Conservation (phyloP, 1,140 invertebrate species). For the Plectus sambesii region DNA sequence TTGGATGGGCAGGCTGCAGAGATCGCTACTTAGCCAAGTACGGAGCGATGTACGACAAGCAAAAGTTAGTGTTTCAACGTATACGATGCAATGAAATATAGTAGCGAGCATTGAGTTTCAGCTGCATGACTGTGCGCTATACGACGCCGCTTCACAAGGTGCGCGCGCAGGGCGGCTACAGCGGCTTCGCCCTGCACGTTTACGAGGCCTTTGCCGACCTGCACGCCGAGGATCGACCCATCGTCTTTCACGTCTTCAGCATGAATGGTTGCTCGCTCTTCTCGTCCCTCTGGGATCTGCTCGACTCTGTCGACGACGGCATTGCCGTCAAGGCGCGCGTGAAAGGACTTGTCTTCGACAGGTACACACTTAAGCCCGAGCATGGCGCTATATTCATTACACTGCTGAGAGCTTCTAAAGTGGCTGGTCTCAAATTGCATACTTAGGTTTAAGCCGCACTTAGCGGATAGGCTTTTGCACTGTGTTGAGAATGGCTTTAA, state of each 20-base stretch:
- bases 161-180: constrained; percentile 56
- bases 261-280: constrained; percentile 57
- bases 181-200: constrained; percentile 58
- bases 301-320: constrained; percentile 30
- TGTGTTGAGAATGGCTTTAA: too few relatives aligned
- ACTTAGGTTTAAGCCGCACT: too few relatives aligned
- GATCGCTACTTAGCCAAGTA: constrained; percentile 66
- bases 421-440: too few relatives aligned
- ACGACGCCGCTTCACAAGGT: constrained; percentile 59
- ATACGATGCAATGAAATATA: too few relatives aligned
- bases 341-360: constrained; percentile 64
- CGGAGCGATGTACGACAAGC: constrained; percentile 62
- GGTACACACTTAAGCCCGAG: too few relatives aligned
- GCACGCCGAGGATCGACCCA: constrained; percentile 58
- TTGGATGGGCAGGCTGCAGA: constrained; percentile 67
- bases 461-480: too few relatives aligned
- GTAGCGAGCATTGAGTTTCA: constrained; percentile 49
- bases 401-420: too few relatives aligned
- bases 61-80: constrained; percentile 53
- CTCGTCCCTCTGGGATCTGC: constrained; percentile 40
- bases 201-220: constrained; percentile 56
- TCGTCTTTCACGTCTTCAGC: constrained; percentile 67
- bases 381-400: too few relatives aligned
- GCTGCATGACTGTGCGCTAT: constrained; percentile 62
- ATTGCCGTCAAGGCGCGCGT: constrained; percentile 51